These are phyloP conservation scores for Sprattus sprattus DNA, from an alignment of 2,113 vertebrate species.

Conservation along the genomic window DNA sequence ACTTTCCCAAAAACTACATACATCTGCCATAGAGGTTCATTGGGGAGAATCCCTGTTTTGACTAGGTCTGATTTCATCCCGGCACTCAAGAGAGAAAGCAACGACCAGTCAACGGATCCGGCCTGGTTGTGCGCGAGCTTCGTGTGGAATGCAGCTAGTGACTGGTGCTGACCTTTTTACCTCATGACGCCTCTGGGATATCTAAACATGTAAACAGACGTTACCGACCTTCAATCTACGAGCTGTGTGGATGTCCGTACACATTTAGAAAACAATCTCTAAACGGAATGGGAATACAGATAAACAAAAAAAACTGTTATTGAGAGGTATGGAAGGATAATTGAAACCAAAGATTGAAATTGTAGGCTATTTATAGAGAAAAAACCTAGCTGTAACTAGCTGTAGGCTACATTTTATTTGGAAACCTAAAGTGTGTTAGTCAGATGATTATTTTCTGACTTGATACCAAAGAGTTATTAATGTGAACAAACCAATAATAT, in stretches of 20 bases:
- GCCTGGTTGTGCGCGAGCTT: background rate
- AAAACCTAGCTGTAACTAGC: no score
- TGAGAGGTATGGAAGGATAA: background rate
- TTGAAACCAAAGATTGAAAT: background rate
- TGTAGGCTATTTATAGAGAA: no score
- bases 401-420: background rate
- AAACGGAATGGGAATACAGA: background rate
- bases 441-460: no score
- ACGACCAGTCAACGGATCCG: constrained; percentile 31
- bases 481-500: background rate
- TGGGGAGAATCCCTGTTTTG: background rate
- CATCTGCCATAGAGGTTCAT: background rate
- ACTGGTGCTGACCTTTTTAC: constrained; percentile 77
- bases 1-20: background rate
- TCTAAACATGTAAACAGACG: constrained; percentile 78
- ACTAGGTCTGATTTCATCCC: constrained; percentile 2
- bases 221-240: background rate
- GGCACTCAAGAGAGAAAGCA: constrained; percentile 24
- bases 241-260: background rate
- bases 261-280: background rate
- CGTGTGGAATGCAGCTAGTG: constrained; percentile 62
- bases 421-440: background rate
- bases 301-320: background rate
- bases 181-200: constrained; percentile 75
- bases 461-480: background rate